Conservation (phyloP, 2,797 vertebrate species). For the Sebastiscus albofasciatus region DNA sequence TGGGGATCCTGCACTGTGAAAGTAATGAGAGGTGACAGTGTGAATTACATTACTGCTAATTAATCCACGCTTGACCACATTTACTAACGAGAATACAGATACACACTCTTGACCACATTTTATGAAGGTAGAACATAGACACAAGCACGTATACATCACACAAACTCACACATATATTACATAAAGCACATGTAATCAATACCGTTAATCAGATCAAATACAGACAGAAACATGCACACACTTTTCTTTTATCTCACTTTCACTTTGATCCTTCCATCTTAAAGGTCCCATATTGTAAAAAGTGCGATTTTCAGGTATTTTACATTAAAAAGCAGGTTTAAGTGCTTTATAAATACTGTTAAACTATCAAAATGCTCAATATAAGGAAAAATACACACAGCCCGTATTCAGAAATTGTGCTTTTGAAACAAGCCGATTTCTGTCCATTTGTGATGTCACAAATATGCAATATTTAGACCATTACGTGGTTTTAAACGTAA, state of each 20-base stretch:
- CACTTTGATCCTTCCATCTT: not conserved
- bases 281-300: no score
- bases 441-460: no score
- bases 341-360: no score
- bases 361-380: no score
- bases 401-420: no score
- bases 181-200: not conserved
- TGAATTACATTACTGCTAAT: slow-evolving; percentile 79
- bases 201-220: not conserved
- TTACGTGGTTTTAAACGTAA: no score
- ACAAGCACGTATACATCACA: not conserved
- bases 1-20: slow-evolving; percentile 45
- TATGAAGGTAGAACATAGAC: slow-evolving; percentile 6
- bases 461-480: no score
- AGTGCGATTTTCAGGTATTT: not conserved
- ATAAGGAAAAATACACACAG: no score
- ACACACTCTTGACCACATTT: slow-evolving; percentile 41
- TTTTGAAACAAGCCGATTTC: no score
- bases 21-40: slow-evolving; percentile 75
- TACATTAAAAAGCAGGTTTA: not conserved
- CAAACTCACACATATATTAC: not conserved
- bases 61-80: slow-evolving; percentile 77
- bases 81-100: slow-evolving; percentile 62
- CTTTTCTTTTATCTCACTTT: not conserved
- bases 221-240: not conserved